These are phyloP conservation scores for Catalaphyllia jardinei DNA, from an alignment of 64 coral and sea anemone species.

Conservation along the genomic window DNA sequence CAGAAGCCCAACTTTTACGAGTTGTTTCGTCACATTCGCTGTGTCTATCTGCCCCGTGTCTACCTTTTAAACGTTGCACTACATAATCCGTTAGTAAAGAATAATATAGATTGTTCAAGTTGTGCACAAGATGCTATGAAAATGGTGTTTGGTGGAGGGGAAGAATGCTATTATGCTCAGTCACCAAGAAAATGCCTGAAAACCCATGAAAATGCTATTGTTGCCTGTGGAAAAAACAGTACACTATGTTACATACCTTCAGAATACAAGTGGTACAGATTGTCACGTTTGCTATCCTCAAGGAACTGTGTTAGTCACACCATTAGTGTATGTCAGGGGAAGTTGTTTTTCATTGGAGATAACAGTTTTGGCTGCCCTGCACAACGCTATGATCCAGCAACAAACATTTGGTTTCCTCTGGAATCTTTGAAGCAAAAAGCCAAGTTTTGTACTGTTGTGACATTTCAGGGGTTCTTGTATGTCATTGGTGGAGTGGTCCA, in stretches of 20 bases:
- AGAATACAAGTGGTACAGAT: constrained; percentile 19
- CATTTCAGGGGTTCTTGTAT: not conserved
- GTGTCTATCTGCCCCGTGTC: not conserved
- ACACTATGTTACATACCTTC: not conserved
- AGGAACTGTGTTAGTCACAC: not conserved
- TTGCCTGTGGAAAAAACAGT: not conserved
- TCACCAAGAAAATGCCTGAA: constrained; percentile 46
- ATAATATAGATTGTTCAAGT: not conserved
- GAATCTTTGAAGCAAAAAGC: not conserved
- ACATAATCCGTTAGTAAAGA: not conserved
- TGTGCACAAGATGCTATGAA: not conserved
- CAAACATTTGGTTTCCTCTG: constrained; percentile 46
- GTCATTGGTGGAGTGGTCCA: too few species aligned
- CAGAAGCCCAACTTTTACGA: constrained; percentile 23
- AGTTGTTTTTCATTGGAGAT: not conserved
- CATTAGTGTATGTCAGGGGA: not conserved
- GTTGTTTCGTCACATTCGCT: constrained; percentile 28
- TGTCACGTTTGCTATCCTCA: not conserved
- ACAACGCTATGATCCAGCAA: constrained; percentile 53
- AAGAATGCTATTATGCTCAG: not conserved
- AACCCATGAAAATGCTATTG: constrained; percentile 7
- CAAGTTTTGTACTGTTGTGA: not conserved
- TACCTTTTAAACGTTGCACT: not conserved
- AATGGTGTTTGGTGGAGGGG: not conserved
- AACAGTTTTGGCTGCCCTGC: constrained; percentile 33